Conservation (phyloP, 2,797 vertebrate species). For the Monodelphis domestica region DNA sequence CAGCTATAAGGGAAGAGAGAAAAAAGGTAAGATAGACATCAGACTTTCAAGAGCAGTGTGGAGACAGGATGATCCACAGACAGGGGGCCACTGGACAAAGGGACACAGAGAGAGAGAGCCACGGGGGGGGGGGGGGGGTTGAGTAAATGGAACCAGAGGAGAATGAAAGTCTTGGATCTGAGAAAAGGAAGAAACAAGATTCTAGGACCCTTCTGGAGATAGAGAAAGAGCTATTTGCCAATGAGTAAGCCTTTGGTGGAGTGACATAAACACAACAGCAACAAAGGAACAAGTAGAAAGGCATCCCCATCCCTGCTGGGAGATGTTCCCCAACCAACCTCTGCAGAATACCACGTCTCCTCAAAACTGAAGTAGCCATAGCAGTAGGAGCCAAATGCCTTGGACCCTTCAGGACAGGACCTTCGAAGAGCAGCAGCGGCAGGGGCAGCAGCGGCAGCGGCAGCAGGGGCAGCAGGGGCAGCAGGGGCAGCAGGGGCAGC, state of each 20-base stretch:
- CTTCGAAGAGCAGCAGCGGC: background rate
- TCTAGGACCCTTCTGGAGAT: too few relatives aligned
- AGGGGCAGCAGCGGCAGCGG: too few relatives aligned
- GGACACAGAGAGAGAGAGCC: too few relatives aligned
- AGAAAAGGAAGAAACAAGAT: background rate
- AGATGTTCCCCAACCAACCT: background rate
- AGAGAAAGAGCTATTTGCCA: background rate
- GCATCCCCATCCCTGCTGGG: background rate
- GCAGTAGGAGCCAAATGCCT: background rate
- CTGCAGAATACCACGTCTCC: background rate
- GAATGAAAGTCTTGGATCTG: background rate
- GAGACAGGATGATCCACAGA: too few relatives aligned
- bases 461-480: background rate
- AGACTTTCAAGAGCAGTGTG: background rate
- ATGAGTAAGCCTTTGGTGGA: background rate
- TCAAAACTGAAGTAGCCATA: background rate
- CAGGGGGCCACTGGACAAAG: too few relatives aligned
- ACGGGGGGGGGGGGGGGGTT: too few relatives aligned
- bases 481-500: too few relatives aligned
- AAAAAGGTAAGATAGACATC: background rate
- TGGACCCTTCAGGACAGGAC: background rate
- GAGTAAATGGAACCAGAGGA: background rate
- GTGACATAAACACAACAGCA: background rate
- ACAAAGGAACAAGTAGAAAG: too few relatives aligned
- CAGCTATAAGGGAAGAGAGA: background rate